Base-by-base conservation (phyloP, 2,113 vertebrate genomes). In the Danionella cerebrum region DNA sequence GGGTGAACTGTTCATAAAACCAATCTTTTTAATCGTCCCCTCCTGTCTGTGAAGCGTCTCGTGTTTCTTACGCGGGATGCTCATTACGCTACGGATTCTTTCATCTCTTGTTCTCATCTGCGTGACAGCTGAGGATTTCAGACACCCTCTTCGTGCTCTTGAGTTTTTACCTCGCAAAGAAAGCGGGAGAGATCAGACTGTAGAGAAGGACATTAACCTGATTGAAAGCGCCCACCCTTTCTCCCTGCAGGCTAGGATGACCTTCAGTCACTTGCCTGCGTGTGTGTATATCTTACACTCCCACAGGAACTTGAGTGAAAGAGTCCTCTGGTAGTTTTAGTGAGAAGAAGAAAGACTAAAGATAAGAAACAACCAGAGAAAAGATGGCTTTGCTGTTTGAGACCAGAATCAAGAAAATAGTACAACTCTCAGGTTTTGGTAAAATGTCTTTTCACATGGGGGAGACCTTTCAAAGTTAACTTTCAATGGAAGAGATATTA, bases 201-300 rank as follows among this genome's bases (percentile, higher is more conserved):
- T 58, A 39, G 53, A 75, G 71, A 70, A 58, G 73, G 44, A 76
- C 78, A 74, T 83, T 78, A 79, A 67, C 73, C 69, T 80, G 62
- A 84, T 82, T 81, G 79, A 79, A 78, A 78, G 71, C 44, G 5
- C 73, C 21, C 60, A 65, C 62, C 39, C 27, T 51, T 68, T 74
- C 68, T 62, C 47, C 73, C 58, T 9, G n/a, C 51, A 79, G 79
- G 64, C 76, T 80, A 66, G 80, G 78, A 69, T 86, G 87, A 87
- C 84, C 84, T 84, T 86, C 81, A 72, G 79, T 78, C 73, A 76
- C 69, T 70, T 72, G 64, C 57, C 63, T 76, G 58, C 53, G 31
- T 76, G 58, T 55, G 31, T 63, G 80, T 75, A 66, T 48, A 36
- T 60, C 80, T 73, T 67, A 70, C 69, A 54, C 74, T 76, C 77